Conservation (phyloP, 2,113 vertebrate genomes). For the Hippocampus mohnikei region DNA sequence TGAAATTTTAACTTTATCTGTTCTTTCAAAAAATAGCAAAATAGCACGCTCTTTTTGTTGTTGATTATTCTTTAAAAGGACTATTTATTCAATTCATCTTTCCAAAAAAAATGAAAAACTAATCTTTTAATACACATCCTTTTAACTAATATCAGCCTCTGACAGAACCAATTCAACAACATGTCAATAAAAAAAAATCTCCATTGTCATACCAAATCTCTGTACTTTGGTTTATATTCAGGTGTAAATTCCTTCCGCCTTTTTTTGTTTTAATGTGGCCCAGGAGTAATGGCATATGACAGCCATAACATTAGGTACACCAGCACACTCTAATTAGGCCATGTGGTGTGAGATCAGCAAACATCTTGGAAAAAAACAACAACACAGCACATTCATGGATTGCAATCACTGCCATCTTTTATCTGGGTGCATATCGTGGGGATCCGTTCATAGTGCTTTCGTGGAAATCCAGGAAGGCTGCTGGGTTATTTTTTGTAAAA, state of each 20-base stretch:
- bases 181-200: slow-evolving; percentile 61
- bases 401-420: neutral
- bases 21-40: slow-evolving; percentile 36
- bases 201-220: slow-evolving; percentile 53
- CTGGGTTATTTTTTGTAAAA: neutral
- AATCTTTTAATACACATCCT: slow-evolving; percentile 60
- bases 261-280: neutral
- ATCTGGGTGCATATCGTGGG: neutral
- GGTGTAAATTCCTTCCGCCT: slow-evolving; percentile 3
- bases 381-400: neutral
- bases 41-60: slow-evolving; percentile 32
- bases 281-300: neutral
- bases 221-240: slow-evolving; percentile 25
- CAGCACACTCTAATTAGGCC: neutral
- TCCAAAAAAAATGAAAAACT: slow-evolving; percentile 43
- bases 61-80: slow-evolving; percentile 56
- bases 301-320: neutral
- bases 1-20: slow-evolving; percentile 57
- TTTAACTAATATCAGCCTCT: slow-evolving; percentile 56
- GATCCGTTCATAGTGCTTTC: neutral
- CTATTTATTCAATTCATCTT: slow-evolving; percentile 61
- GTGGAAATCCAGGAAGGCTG: neutral
- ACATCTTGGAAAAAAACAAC: neutral
- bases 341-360: neutral
- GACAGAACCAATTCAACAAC: slow-evolving; percentile 62